Evolutionary conservation across 2,113 vertebrate species (phyloP), one percentile per base, ranked within the genome.

Genomic region (Nothobranchius furzeri): DNA sequence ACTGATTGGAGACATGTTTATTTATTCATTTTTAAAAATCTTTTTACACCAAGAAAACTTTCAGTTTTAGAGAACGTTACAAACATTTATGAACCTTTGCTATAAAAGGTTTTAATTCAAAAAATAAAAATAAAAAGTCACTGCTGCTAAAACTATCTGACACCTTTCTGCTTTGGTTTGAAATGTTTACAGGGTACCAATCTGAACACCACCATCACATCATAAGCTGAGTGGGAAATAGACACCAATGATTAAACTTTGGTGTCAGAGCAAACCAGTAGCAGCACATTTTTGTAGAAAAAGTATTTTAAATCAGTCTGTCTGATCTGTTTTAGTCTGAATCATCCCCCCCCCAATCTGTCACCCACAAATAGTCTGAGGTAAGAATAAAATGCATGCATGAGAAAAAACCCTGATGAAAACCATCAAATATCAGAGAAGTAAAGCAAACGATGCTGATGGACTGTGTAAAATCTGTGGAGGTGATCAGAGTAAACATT

Each of bases 401-500:
- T 67, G 43, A 58, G 85, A 37, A 68, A 68, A 73, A 75, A 57
- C 54, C 4, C 76, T 42, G 30, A 57, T 14, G 9, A 60, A 84
- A 68, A 55, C 85, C 30, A 73, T 56, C 51, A 66, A 73, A 46
- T 51, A 87, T 79, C 74, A 79, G 57, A 48, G 79, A 73, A 79
- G 70, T 64, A 64, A 56, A 75, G 82, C 6, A 40, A 40, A 40
- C 6, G 7, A 86, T 82, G 76, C 70, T 70, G 81, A 81, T 85
- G 80, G 78, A 84, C 64, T 83, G 76, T 84, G 70, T 86, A 78
- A 66, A 81, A 74, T 78, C 79, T 75, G 71, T 62, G 71, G 72
- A 75, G 75, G 76, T 78, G 84, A 88, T 85, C 49, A 79, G 77
- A 87, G 64, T 57, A 20, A 14, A 69, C 79, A 60, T 80, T 76